Base-by-base conservation (phyloP, 2,797 vertebrate genomes). In the Iguana delicatissima region DNA sequence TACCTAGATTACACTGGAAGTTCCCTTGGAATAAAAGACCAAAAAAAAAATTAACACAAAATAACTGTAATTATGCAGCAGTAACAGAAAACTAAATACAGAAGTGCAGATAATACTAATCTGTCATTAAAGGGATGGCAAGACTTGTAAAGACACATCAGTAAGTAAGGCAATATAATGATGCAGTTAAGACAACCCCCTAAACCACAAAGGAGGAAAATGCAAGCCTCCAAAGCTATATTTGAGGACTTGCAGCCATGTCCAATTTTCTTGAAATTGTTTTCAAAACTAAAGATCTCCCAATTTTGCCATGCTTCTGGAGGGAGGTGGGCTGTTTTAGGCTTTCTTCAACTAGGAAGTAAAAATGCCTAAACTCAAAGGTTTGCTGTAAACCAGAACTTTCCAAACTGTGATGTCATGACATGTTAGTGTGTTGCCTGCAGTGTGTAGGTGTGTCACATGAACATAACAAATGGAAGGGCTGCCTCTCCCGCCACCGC, bases 91-190 rank as follows among this genome's bases (percentile, higher is more conserved):
- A 62, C 73, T 92, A 22, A 80, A 13, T 80, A 26, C 85, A 80
- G 10, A 29, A 81, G 26, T 62, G 46, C 7, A 85, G 89, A 90
- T 92, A 81, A 84, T 89, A 85, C 26, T 32, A 86, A 88, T 89
- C 86, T 5, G 76, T 80, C 91, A 88, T 91, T 93, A 95, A 93
- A 69, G 62, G 91, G 80, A 87, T 87, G 85, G 90, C 32, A 35
- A 86, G 92, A 8, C 86, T 93, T 85, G 29, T 55, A n/a, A 73
- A 24, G 29, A 52, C 67, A 69, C 29, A 69, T 69, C 67, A 32
- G 29, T 32, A n/a, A 91, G 67, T 79, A 29, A n/a, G 82, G 42
- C 91, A 86, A 87, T 88, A 76, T 32, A 91, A 55, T 32, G 10
- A 10, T 52, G 9, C 29, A 20, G 1, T 72, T 52, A 46, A n/a